Evolutionary conservation across 2,797 vertebrate genomes (phyloP), one percentile per base, ranked within the genome.

Genomic region (Danio kyathit): DNA sequence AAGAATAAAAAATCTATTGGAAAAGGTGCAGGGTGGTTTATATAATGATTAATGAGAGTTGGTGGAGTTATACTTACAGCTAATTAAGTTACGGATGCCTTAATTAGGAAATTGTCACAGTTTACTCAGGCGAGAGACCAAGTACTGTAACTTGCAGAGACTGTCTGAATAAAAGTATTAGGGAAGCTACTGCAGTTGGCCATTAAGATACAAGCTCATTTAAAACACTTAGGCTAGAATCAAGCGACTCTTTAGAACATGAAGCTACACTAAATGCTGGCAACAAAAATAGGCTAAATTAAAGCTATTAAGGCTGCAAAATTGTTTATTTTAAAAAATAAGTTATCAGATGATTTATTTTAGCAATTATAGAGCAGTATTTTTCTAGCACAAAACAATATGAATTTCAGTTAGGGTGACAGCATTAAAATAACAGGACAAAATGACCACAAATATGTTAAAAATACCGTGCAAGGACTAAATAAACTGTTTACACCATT

Each of bases 61-160:
- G 41, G 48, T 76, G 13, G 67, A 43, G 29, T 54, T 60, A 48
- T 69, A 12, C 43, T 17, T 14, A 79, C 44, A 71, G 57, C 21
- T 61, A 61, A 74, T 74, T 69, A 59, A 78, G 54, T 19, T 59
- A 66, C 40, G 16, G 51, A 44, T 66, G 52, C 16, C 19, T 70
- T 69, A 61, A 79, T 70, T 61, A 51, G 56, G 12, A 52, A 71
- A 51, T 71, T 44, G 54, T 52, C 76, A 79, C 44, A 70, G n/a
- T 41, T 79, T 51, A 71, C 56, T 71, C 21, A 70, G 44, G 46
- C 10, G 38, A 51, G 17, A 13, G 8, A 70, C 29, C 54, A 16
- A 57, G 41, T 65, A 29, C 29, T 48, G 46, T 48, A 48, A 56
- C 63, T 46, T 59, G 11, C 21, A 69, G 54, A 69, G 65, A 43